Percentiles rank a stretch among this genome's conserved stretches.
These are phyloP conservation scores for Ophonus ardosiacus DNA, from an alignment of 2,888 invertebrate genomes.

Conservation along the genomic window DNA sequence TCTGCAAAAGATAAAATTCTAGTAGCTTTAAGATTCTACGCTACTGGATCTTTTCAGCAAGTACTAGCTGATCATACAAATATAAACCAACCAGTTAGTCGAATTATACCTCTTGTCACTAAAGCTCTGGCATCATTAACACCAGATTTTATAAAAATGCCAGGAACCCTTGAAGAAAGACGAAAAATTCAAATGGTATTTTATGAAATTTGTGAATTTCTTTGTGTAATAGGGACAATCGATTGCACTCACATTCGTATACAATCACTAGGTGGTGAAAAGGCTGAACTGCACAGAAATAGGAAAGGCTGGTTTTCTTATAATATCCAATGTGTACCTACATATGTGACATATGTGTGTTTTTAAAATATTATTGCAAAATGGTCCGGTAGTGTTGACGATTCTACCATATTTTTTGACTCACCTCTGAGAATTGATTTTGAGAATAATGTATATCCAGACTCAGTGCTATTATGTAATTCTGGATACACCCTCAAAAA, in stretches of 20 bases:
- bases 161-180: not conserved
- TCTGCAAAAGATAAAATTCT: not conserved
- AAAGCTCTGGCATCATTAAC: not conserved
- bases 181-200: conserved; percentile 16
- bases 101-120: not conserved
- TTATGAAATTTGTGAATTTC: conserved; percentile 51
- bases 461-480: not conserved
- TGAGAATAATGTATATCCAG: not conserved
- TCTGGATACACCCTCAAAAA: not conserved
- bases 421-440: conserved; percentile 59
- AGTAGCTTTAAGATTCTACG: conserved; percentile 8
- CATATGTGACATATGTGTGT: conserved; percentile 65
- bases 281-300: conserved; percentile 66
- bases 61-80: not conserved
- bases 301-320: conserved; percentile 66
- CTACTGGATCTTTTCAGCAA: conserved; percentile 13
- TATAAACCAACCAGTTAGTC: not conserved
- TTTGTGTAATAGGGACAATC: conserved; percentile 41
- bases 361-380: conserved; percentile 64
- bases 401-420: conserved; percentile 69
- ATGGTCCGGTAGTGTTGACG: conserved; percentile 69
- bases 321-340: conserved; percentile 69
- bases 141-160: not conserved
- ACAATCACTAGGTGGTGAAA: conserved; percentile 67
- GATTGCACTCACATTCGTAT: conserved; percentile 67